A percentile compares a stretch with the other conserved stretches of the same genome.
Evolutionary conservation across 2,888 invertebrate genomes (phyloP).

Genomic region (Didymodactylos carnosus): DNA sequence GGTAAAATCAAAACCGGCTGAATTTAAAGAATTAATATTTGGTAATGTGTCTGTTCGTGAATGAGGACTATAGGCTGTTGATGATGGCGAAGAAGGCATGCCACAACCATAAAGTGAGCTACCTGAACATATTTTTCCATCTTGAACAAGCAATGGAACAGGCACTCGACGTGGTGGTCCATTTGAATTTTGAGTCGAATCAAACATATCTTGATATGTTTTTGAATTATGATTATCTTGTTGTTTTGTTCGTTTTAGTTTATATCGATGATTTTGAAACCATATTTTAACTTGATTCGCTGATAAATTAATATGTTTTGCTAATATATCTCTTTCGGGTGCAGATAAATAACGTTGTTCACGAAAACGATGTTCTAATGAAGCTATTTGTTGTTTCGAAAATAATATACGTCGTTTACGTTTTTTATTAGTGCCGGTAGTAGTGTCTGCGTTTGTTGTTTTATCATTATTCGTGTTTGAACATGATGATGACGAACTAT

Average conservation of each 20-base stretch:
- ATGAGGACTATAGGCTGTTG: not conserved
- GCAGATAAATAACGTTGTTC: constrained; percentile 10
- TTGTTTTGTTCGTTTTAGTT: constrained; percentile 10
- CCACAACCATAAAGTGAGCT: not conserved
- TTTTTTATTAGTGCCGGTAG: not conserved
- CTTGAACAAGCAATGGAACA: not conserved
- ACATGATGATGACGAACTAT: not conserved
- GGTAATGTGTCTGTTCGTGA: not conserved
- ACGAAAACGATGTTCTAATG: constrained; percentile 8
- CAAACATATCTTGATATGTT: not conserved
- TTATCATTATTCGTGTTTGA: not conserved
- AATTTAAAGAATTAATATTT: not conserved
- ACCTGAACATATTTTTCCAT: no score
- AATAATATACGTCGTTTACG: constrained; percentile 12
- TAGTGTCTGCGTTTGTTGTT: not conserved
- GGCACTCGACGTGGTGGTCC: not conserved
- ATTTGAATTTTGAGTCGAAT: not conserved
- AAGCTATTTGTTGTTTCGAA: constrained; percentile 11
- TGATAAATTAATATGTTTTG: constrained; percentile 3
- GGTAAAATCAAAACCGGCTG: no score
- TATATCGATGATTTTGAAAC: constrained; percentile 15
- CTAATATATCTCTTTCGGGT: constrained; percentile 11
- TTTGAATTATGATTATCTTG: constrained; percentile 16
- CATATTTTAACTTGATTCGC: constrained; percentile 14
- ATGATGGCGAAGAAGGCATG: not conserved